These are phyloP conservation scores for Andrena praecox DNA, from an alignment of 2,888 invertebrate species.

Conservation along the genomic window DNA sequence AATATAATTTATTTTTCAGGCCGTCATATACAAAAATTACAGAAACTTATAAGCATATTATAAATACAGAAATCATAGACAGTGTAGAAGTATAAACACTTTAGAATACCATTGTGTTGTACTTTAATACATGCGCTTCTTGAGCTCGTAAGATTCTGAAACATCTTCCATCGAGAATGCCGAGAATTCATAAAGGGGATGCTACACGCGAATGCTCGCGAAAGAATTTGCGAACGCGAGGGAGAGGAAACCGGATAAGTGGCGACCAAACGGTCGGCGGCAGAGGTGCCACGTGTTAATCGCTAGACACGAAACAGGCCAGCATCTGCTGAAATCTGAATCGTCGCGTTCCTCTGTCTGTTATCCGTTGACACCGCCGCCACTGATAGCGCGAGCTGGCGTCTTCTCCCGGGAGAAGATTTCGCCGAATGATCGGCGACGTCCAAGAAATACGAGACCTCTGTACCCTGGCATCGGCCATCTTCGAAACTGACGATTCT, in stretches of 20 bases:
- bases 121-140: too few relatives aligned
- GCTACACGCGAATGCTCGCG: background rate
- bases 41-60: too few relatives aligned
- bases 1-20: too few relatives aligned
- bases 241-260: constrained; percentile 18
- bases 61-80: too few relatives aligned
- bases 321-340: constrained; percentile 64
- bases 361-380: constrained; percentile 73
- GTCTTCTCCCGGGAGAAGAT: constrained; percentile 68
- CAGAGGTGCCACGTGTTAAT: constrained; percentile 54
- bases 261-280: constrained; percentile 17
- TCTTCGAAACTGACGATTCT: background rate
- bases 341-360: constrained; percentile 44
- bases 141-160: background rate
- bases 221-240: constrained; percentile 7
- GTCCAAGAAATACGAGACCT: constrained; percentile 45
- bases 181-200: constrained; percentile 1
- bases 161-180: background rate
- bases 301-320: constrained; percentile 59
- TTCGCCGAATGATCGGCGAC: constrained; percentile 42
- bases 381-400: constrained; percentile 60
- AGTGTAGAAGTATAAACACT: too few relatives aligned
- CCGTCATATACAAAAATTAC: too few relatives aligned
- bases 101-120: too few relatives aligned
- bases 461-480: constrained; percentile 13